A percentile compares a stretch with the other conserved stretches of the same genome.
Conservation (phyloP, 2,888 invertebrate species). For the Gibbula magus region DNA sequence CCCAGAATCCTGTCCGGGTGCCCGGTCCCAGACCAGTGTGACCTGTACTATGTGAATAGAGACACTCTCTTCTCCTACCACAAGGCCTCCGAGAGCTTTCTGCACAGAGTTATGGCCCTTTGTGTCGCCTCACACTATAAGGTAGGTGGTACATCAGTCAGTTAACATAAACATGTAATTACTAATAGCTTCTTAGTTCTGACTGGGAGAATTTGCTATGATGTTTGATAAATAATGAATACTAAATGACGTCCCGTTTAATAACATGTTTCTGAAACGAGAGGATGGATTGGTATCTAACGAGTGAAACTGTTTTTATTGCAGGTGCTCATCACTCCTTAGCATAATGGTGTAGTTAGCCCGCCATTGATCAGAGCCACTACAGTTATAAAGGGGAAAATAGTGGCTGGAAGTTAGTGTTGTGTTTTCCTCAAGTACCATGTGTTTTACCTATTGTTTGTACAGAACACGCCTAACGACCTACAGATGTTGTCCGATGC, state of each 20-base stretch:
- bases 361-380: too few relatives aligned
- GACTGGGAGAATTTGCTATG: not conserved
- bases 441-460: not conserved
- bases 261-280: too few relatives aligned
- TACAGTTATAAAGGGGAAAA: too few relatives aligned
- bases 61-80: slow-evolving; percentile 98
- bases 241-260: too few relatives aligned
- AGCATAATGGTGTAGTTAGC: too few relatives aligned
- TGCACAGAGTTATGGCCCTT: slow-evolving; percentile 92
- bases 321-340: too few relatives aligned
- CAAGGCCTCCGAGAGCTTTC: slow-evolving; percentile 86
- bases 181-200: not conserved
- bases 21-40: slow-evolving; percentile 91
- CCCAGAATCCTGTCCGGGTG: slow-evolving; percentile 85
- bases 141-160: slow-evolving; percentile 73
- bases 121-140: slow-evolving; percentile 99
- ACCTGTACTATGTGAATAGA: slow-evolving; percentile 82
- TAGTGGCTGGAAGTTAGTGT: too few relatives aligned
- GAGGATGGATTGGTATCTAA: too few relatives aligned
- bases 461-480: slow-evolving; percentile 96
- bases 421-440: not conserved
- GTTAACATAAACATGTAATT: not conserved
- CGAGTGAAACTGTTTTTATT: too few relatives aligned
- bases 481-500: slow-evolving; percentile 98
- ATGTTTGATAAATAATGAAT: not conserved